Evolutionary conservation across 2,113 vertebrate genomes (phyloP), one percentile per base, ranked within the genome.

Genomic region (Anolis carolinensis): DNA sequence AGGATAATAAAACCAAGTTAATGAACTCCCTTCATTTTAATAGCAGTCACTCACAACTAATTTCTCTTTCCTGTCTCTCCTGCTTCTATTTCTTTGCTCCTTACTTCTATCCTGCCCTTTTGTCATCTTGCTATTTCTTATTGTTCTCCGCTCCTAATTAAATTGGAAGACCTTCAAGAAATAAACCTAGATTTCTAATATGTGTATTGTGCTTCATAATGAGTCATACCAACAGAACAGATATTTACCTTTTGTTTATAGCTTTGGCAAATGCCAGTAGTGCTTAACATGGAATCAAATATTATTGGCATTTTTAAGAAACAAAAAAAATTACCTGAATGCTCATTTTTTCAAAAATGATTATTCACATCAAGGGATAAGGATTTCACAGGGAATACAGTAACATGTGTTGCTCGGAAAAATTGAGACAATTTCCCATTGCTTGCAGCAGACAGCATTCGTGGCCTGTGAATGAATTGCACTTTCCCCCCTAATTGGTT

Each of bases 281-380:
- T 79, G 27, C 21, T 65, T 50, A 65, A 81, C 71, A 74, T 34
- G 30, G 16, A 77, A 48, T 71, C 10, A 80, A 63, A 32, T 63
- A 79, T 44, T 70, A 70, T 71, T 36, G 84, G 50, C 67, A 86
- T 36, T 84, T 79, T 67, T 86, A 73, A 62, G 18, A 65, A 79
- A 72, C 72, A 72, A 34, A 13, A 48, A 44, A 86, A 62, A 74
- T 65, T 36, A 86, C 73, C 27, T 80, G 32, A 79, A 72, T 39
- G n/a, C 25, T 71, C 8, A 50, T 74, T 23, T 44, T 84, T 30
- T 81, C 34, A 86, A 13, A 27, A 67, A 67, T 39, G 21, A 18
- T 65, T 59, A 7, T 67, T 55, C 25, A 59, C 5, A n/a, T 82
- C 21, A 83, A 44, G 14, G 14, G 18, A 50, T 39, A 7, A 86